Evolutionary conservation across 2,797 vertebrate species (phyloP), one percentile per base, ranked within the genome.

Genomic region (Gambusia yucatana): DNA sequence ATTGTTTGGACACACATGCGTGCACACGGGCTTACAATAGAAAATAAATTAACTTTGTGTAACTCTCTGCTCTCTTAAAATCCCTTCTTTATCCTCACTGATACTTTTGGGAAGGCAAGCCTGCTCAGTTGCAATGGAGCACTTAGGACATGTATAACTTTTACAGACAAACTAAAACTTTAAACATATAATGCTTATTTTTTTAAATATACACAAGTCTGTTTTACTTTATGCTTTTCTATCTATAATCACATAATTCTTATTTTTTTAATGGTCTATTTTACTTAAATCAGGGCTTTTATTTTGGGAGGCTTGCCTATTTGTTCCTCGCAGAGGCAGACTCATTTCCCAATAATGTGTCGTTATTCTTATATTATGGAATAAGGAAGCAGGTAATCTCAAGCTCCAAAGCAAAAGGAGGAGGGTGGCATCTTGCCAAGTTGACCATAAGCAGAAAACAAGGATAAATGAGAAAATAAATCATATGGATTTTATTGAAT

Each of bases 71-170:
- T 55, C 77, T 82, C 63, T 82, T 46, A 50, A 71, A 65, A 48
- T 85, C 47, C 33, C 1, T 78, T 36, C 39, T 83, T 81, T 76
- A 88, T 78, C 82, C 72, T 59, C 75, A 84, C 88, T 77, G 82
- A 86, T 72, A 79, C 39, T 61, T 80, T 36, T 47, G 48, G 28
- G 63, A 75, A 59, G 39, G n/a, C 17, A 47, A 72, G 70, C 33
- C 46, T 73, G 72, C 30, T 79, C 17, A 75, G 46, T 75, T 36
- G 73, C 33, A 79, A 52, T 48, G 0, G 20, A 46, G 67, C 25
- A 14, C 16, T 59, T 59, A 44, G 39, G 25, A 75, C 28, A 22
- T 30, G 28, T 55, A 44, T 74, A n/a, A 25, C 36, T 2, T 41
- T 25, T 67, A 41, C 20, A 67, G 63, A 25, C 63, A 41, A 65